Percentiles rank a stretch among this genome's conserved stretches.
These are phyloP conservation scores for Parotocinclus haroldoi DNA, from an alignment of 2,797 vertebrate genomes.

Conservation along the genomic window DNA sequence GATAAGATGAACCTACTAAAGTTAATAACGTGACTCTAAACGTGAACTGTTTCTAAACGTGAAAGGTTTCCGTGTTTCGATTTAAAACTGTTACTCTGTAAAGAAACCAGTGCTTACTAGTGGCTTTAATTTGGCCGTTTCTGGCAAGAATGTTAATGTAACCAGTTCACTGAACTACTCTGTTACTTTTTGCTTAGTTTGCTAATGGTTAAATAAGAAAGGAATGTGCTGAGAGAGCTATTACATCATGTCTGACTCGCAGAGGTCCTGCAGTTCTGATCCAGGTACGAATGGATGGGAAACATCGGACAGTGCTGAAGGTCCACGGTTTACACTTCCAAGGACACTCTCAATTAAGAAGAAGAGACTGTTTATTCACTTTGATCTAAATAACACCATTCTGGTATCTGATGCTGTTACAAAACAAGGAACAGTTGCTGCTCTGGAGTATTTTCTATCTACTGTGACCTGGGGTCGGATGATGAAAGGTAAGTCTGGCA, in stretches of 20 bases:
- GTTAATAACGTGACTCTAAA: too few species aligned
- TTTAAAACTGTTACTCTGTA: too few species aligned
- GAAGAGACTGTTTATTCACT: slow-evolving; percentile 76
- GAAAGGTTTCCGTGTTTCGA: too few species aligned
- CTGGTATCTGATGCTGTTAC: slow-evolving; percentile 77
- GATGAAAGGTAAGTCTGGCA: slow-evolving; percentile 40
- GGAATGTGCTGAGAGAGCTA: neutral
- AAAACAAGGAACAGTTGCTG: slow-evolving; percentile 68
- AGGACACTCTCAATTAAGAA: slow-evolving; percentile 8
- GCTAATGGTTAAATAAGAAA: neutral
- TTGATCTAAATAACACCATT: slow-evolving; percentile 87
- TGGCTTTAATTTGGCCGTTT: neutral
- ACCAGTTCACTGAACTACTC: neutral
- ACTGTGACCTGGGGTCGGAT: slow-evolving; percentile 79
- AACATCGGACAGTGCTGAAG: neutral
- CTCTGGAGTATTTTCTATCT: slow-evolving; percentile 77
- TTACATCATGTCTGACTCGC: slow-evolving; percentile 25
- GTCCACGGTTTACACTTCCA: slow-evolving; percentile 13
- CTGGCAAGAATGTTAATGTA: neutral
- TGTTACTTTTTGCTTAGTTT: neutral
- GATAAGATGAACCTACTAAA: too few species aligned
- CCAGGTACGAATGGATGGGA: slow-evolving; percentile 9
- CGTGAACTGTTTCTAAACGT: too few species aligned
- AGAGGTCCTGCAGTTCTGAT: neutral
- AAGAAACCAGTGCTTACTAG: too few species aligned